A percentile compares a stretch with the other conserved stretches of the same genome.
Evolutionary conservation across 2,797 vertebrate genomes (phyloP).

Genomic region (Spondyliosoma cantharus): DNA sequence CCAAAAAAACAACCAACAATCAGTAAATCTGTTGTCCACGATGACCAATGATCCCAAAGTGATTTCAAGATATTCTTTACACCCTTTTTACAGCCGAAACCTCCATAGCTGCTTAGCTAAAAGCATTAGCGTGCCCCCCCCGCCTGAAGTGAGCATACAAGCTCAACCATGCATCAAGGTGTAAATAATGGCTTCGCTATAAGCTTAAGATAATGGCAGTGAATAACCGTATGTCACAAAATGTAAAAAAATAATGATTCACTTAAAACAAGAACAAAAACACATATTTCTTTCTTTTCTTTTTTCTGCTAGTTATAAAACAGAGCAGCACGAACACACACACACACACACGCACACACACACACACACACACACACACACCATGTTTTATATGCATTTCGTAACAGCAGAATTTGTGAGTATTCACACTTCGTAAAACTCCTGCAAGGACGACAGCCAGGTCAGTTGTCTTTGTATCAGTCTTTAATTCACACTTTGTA

Average conservation of each 20-base stretch:
- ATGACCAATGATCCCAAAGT: no score
- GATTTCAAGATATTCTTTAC: no score
- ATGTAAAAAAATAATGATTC: background rate
- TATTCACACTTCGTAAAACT: background rate
- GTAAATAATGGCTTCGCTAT: no score
- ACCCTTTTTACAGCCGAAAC: no score
- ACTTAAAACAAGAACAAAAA: background rate
- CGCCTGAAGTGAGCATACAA: no score
- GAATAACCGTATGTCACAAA: background rate
- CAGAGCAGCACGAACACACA: background rate
- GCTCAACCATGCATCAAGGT: no score
- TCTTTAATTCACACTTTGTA: constrained; percentile 16
- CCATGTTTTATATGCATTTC: background rate
- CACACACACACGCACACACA: background rate
- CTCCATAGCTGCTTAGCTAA: no score
- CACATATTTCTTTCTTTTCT: background rate
- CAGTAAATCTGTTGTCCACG: no score
- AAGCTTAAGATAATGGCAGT: background rate
- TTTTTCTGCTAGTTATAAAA: background rate
- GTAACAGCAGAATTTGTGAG: background rate
- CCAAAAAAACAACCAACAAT: no score
- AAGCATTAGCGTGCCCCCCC: no score
- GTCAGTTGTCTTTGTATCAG: constrained; percentile 7
- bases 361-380: background rate
- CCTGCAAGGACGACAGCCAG: constrained; percentile 3